Evolutionary conservation across 2,797 vertebrate genomes (phyloP).

Genomic region (Orestias chungarensis): DNA sequence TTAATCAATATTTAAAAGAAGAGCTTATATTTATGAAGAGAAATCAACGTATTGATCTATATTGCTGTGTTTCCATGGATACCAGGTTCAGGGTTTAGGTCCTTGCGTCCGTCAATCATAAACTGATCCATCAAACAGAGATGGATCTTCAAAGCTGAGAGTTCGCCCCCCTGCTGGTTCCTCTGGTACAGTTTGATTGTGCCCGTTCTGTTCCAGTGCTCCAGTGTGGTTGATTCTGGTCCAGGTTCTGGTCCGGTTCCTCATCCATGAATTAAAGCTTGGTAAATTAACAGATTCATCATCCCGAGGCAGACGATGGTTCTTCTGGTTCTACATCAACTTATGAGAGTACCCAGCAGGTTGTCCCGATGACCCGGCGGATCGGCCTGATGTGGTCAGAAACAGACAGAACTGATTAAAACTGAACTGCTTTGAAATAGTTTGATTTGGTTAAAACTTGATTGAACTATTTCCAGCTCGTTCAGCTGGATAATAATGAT

Average conservation of each 20-base stretch:
- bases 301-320: too few species aligned
- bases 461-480: too few species aligned
- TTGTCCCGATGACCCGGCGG: neutral
- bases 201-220: neutral
- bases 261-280: too few species aligned
- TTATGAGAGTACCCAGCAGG: neutral
- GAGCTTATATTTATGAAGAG: constrained; percentile 78
- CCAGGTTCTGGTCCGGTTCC: neutral
- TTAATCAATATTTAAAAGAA: constrained; percentile 47
- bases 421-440: too few species aligned
- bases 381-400: neutral
- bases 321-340: neutral
- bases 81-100: constrained; percentile 1
- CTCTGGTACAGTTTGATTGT: neutral
- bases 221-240: neutral
- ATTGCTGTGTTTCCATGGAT: constrained; percentile 33
- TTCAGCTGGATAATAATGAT: neutral
- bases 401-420: too few species aligned
- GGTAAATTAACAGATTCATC: too few species aligned
- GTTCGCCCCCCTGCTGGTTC: neutral
- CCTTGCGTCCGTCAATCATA: constrained; percentile 46
- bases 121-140: neutral
- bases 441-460: too few species aligned
- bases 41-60: constrained; percentile 19
- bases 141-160: neutral